These are phyloP conservation scores for Montipora sp. DNA, from an alignment of 64 coral and sea anemone species.

Conservation along the genomic window DNA sequence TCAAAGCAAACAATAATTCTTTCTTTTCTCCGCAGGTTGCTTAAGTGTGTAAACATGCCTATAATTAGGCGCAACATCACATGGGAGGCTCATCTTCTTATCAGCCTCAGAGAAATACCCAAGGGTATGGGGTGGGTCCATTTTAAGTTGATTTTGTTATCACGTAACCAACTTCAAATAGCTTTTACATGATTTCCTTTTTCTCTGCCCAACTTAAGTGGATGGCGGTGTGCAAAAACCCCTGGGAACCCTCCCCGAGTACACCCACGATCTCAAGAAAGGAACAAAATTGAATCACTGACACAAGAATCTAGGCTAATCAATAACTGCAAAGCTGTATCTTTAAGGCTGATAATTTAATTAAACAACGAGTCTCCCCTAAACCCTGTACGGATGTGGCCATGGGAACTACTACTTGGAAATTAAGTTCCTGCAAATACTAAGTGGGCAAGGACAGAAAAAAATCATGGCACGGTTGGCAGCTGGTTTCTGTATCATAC, in stretches of 20 bases:
- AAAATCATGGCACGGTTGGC: not conserved
- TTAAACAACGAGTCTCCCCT: no score
- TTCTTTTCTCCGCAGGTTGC: not conserved
- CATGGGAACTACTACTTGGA: not conserved
- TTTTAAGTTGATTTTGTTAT: no score
- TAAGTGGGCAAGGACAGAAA: not conserved
- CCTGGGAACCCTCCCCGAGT: no score
- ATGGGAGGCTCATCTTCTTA: no score
- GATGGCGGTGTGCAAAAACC: no score
- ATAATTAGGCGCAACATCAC: no score
- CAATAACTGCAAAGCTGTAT: not conserved
- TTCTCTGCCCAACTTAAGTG: no score
- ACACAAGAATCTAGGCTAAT: not conserved
- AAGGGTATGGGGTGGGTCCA: not conserved
- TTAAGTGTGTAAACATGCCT: not conserved
- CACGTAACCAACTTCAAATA: no score
- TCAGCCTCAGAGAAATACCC: not conserved
- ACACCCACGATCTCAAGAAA: no score
- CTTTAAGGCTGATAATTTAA: not conserved
- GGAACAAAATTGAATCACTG: not conserved
- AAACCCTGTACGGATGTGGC: no score
- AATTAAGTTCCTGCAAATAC: not conserved
- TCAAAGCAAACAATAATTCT: not conserved
- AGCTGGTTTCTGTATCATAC: constrained; percentile 2
- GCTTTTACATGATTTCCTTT: not conserved